Conservation (phyloP, 53 echinoderm and acorn worm species). For the Apostichopus leukothele region DNA sequence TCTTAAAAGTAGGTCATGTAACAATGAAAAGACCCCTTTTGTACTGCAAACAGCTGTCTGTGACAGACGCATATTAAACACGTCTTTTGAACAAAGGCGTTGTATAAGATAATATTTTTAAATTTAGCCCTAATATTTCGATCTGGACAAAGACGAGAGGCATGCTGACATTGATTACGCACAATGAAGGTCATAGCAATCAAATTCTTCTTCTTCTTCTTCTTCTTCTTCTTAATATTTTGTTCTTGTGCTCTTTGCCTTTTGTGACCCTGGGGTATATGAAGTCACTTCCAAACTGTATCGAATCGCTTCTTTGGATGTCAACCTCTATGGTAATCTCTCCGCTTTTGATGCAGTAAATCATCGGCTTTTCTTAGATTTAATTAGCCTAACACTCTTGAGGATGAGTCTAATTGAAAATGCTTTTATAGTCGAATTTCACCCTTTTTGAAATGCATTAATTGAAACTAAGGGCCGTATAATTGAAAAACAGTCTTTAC, state of each 20-base stretch:
- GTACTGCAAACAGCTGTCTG: neutral
- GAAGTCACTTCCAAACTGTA: neutral
- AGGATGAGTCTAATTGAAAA: constrained; percentile 1
- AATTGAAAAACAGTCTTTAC: constrained; percentile 18
- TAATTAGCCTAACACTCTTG: constrained; percentile 5
- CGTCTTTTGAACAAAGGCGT: no score
- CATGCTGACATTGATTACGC: neutral
- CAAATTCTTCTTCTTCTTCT: neutral
- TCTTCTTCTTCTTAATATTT: neutral
- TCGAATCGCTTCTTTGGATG: neutral
- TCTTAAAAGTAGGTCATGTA: no score
- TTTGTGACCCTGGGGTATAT: constrained; percentile 11
- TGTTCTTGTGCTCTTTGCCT: neutral
- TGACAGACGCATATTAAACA: neutral
- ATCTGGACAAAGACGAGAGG: neutral
- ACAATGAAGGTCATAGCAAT: neutral
- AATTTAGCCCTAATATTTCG: no score
- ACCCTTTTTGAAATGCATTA: constrained; percentile 5
- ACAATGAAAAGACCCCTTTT: no score
- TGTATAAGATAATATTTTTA: no score
- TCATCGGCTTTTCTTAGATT: constrained; percentile 4
- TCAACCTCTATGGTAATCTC: neutral
- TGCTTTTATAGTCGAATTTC: neutral
- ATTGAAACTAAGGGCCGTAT: constrained; percentile 42
- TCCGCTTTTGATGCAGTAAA: constrained; percentile 8